These are phyloP conservation scores for Gallirallus australis DNA, from an alignment of 2,797 vertebrate genomes.

Conservation along the genomic window DNA sequence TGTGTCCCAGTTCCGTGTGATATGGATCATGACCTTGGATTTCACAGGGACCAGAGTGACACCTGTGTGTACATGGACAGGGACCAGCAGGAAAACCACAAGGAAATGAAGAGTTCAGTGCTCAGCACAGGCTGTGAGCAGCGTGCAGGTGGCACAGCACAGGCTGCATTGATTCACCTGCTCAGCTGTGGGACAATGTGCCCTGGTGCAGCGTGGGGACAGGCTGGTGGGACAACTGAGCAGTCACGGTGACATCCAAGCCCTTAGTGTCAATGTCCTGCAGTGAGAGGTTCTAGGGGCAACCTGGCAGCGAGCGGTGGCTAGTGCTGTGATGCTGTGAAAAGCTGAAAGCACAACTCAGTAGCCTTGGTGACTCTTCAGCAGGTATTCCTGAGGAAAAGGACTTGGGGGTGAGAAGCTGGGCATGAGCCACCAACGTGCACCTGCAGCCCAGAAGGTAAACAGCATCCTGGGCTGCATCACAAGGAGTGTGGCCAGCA, in stretches of 20 bases:
- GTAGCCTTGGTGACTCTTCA: neutral
- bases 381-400: neutral
- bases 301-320: neutral
- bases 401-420: too few relatives aligned
- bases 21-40: neutral
- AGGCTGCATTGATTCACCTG: neutral
- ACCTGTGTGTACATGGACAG: neutral
- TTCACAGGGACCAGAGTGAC: neutral
- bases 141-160: accelerated
- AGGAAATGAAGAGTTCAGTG: neutral
- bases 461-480: too few relatives aligned
- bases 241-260: neutral
- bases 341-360: too few relatives aligned
- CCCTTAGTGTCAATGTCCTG: accelerated
- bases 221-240: neutral
- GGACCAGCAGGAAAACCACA: neutral
- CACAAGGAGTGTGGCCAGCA: too few relatives aligned
- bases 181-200: neutral
- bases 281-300: neutral
- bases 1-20: neutral
- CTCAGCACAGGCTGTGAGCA: neutral
- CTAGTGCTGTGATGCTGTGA: accelerated
- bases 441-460: too few relatives aligned
- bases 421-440: too few relatives aligned
- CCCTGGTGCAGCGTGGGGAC: neutral